These are phyloP conservation scores for Erythrolamprus reginae DNA, from an alignment of 2,113 vertebrate genomes.

Conservation along the genomic window DNA sequence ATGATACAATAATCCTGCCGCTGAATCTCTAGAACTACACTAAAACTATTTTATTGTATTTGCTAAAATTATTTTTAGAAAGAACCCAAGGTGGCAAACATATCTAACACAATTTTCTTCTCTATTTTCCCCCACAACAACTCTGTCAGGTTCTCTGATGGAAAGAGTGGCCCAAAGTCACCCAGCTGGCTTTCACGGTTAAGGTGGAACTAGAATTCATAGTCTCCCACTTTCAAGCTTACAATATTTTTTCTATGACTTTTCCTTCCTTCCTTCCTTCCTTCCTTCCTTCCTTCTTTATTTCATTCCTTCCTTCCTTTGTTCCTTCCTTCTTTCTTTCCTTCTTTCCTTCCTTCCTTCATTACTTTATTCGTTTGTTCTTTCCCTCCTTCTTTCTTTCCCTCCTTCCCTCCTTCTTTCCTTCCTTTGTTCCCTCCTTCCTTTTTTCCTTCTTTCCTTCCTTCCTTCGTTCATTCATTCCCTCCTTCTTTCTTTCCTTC, in stretches of 20 bases:
- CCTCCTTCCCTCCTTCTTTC: neutral
- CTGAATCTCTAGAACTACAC: neutral
- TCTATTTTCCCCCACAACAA: neutral
- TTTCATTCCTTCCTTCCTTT: neutral
- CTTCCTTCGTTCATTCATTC: no score
- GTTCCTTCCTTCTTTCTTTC: neutral
- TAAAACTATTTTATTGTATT: neutral
- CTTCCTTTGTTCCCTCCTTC: neutral
- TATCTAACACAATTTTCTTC: neutral
- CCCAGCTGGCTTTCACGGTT: neutral
- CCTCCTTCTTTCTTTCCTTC: no score
- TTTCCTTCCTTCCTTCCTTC: neutral
- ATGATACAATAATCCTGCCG: neutral
- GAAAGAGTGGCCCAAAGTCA: neutral
- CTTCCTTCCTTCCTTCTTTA: neutral
- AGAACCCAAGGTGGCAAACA: neutral
- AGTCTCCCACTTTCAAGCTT: neutral
- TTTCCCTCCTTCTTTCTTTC: neutral
- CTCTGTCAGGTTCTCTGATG: neutral
- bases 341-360: neutral
- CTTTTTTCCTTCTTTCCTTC: neutral
- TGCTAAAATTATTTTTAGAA: neutral
- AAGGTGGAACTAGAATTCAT: neutral
- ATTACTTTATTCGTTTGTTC: no score
- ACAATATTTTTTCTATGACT: neutral